Percentiles rank a stretch among this genome's conserved stretches.
Conservation (phyloP, 2,797 vertebrate species). For the Zenarchopterus dispar region DNA sequence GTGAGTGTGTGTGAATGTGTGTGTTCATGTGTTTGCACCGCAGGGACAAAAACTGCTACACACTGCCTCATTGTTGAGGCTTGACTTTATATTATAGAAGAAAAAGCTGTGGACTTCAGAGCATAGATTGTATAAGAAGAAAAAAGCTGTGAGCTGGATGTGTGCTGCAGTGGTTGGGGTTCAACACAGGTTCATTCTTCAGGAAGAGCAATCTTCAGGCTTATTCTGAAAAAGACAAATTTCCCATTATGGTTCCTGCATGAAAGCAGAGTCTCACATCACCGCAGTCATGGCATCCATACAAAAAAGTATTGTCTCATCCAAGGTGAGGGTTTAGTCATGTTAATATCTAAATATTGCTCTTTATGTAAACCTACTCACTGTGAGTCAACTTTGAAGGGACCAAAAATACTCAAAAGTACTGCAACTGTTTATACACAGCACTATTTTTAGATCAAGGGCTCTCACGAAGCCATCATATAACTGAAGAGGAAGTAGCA, state of each 20-base stretch:
- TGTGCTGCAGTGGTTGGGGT: background rate
- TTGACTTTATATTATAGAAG: background rate
- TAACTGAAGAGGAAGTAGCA: conserved; percentile 1
- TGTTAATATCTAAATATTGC: no score
- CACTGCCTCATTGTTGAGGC: background rate
- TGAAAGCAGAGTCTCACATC: no score
- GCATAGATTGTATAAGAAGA: background rate
- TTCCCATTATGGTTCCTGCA: no score
- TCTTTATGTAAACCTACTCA: background rate
- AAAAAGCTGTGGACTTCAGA: conserved; percentile 4
- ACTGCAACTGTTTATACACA: conserved; percentile 1
- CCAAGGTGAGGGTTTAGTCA: no score
- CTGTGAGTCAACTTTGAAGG: conserved; percentile 2
- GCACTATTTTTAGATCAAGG: background rate
- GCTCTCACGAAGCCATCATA: background rate
- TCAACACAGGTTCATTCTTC: conserved; percentile 3
- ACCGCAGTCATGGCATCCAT: no score
- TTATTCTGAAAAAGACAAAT: no score
- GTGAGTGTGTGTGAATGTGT: conserved; percentile 10
- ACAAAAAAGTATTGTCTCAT: no score
- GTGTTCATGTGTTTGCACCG: conserved; percentile 12
- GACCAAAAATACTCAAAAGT: conserved; percentile 4
- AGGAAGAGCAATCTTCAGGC: no score
- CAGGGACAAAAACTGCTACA: conserved; percentile 17
- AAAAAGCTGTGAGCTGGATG: no score